Base-by-base conservation (phyloP, 64 coral and sea anemone species). In the Montipora sp. region DNA sequence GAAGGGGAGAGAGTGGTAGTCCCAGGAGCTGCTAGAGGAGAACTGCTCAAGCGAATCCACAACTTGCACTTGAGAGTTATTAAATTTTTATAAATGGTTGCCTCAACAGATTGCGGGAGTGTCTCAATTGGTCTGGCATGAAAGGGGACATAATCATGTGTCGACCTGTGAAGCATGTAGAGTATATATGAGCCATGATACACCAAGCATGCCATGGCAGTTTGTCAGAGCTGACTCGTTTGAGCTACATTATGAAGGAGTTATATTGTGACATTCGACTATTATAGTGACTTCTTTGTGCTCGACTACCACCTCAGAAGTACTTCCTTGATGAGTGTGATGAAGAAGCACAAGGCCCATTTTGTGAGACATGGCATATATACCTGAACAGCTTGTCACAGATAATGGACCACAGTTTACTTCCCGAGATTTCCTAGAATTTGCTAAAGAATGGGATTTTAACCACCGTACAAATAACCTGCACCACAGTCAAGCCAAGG, bases 371-470 rank as follows among this genome's bases (percentile, higher is more conserved):
- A 77, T 44, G 36, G 75, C 36, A 77, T 77, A n/a, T n/a, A n/a
- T n/a, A 47, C 77, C 47, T 8, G 47, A 79, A 21, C 77, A 79
- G 48, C 77, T 79, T 0, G 77, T 51, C 7, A 79, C 77, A 5
- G 48, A 79, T 1, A 79, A 51, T 47, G 77, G 77, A 16, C 63
- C 63, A 14, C 63, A 67, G 18, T 67, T 67, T 14, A 55, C 10
- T 10, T 55, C 51, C 51, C 51, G 51, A 55, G 51, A 55, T 55
- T 55, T 3, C 51, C 51, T 67, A n/a, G 16, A 67, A 15, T 67
- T 67, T 14, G 63, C 63, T 16, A 79, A 79, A n/a, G 77, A 79
- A 8, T 79, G 77, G 47, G 49, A 79, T 21, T 79, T 79, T 51
- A 19, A 51, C 7, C 77, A 79, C 15, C 16, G 46, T 8, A 79